Evolutionary conservation across 2,113 vertebrate species (phyloP).

Genomic region (Hyaena hyaena): DNA sequence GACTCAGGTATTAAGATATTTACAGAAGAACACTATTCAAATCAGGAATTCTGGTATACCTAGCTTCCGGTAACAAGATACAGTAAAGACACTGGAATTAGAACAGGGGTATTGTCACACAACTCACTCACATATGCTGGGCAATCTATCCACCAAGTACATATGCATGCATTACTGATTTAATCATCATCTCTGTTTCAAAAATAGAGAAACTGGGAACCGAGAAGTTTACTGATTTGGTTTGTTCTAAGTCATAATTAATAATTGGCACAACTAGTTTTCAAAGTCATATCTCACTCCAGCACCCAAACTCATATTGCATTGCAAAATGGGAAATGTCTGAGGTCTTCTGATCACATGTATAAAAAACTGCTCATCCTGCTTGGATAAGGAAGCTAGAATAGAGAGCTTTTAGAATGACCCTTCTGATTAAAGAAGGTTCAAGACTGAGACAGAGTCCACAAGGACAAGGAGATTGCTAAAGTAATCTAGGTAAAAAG

Average conservation of each 20-base stretch:
- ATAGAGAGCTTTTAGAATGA: background rate
- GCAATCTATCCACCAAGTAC: background rate
- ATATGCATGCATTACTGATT: background rate
- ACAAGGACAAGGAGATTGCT: background rate
- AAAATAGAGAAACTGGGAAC: background rate
- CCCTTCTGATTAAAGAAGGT: background rate
- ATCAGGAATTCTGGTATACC: background rate
- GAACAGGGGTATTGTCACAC: rapidly evolving
- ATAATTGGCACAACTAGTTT: background rate
- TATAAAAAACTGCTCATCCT: background rate
- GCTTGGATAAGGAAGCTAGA: background rate
- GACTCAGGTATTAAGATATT: background rate
- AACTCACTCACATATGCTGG: background rate
- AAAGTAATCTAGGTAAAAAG: background rate
- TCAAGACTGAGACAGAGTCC: background rate
- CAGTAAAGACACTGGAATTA: background rate
- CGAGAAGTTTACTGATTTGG: background rate
- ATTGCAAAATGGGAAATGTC: background rate
- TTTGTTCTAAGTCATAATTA: background rate
- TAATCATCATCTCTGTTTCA: background rate
- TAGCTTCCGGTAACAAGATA: background rate
- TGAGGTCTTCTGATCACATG: background rate
- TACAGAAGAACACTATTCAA: background rate
- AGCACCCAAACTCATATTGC: background rate
- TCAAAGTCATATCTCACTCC: background rate